A percentile compares a stretch with the other conserved stretches of the same genome.
Evolutionary conservation across 2,888 invertebrate genomes (phyloP).

Genomic region (Polietes domitor): DNA sequence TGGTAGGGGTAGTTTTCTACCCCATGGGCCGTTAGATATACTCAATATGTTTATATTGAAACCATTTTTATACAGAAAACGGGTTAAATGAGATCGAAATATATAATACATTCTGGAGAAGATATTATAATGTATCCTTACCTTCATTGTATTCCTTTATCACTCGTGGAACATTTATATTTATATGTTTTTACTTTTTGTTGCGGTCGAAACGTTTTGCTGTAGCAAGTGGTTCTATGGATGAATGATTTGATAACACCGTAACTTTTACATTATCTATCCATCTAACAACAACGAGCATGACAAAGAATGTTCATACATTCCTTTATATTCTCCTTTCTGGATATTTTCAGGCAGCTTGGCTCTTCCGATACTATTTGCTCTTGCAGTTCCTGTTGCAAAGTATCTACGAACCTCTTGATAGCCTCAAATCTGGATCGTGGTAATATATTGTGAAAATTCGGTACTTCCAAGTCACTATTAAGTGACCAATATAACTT

Average conservation of each 20-base stretch:
- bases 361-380: not conserved
- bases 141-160: slow-evolving; percentile 3
- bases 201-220: not conserved
- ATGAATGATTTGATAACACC: not conserved
- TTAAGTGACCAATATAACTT: not conserved
- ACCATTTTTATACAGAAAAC: too few species aligned
- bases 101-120: too few species aligned
- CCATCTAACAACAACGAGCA: not conserved
- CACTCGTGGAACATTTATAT: not conserved
- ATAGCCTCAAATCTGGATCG: slow-evolving; percentile 6
- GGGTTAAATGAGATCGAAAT: too few species aligned
- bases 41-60: too few species aligned
- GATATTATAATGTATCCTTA: not conserved
- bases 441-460: slow-evolving; percentile 7
- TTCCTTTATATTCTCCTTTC: not conserved
- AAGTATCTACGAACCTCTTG: slow-evolving; percentile 6
- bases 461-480: not conserved
- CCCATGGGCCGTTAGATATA: too few species aligned
- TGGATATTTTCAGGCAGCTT: not conserved
- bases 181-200: not conserved
- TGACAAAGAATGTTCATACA: not conserved
- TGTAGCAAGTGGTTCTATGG: not conserved
- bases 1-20: too few species aligned
- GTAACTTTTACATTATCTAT: not conserved
- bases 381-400: not conserved